These are phyloP conservation scores for Cercocebus atys DNA, from an alignment of 2,113 vertebrate genomes.

Conservation along the genomic window DNA sequence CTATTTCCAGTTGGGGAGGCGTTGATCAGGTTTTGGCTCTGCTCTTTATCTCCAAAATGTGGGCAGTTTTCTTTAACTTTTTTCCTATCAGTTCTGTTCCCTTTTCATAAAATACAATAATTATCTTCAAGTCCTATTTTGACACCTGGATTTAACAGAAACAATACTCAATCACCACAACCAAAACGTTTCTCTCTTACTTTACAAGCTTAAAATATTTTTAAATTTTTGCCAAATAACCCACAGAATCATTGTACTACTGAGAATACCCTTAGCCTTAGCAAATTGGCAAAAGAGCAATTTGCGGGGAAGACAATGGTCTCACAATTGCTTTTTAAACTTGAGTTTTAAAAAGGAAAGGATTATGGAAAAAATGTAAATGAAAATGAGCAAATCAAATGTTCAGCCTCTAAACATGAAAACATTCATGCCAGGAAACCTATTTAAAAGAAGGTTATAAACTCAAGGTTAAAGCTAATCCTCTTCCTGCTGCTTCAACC, in stretches of 20 bases:
- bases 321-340: background rate
- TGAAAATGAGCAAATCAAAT: conserved; percentile 26
- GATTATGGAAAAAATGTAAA: conserved; percentile 20
- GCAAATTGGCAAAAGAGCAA: background rate
- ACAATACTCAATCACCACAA: background rate
- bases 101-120: background rate
- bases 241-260: background rate
- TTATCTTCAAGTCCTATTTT: background rate
- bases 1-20: background rate
- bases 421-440: background rate
- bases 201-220: conserved; percentile 30
- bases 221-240: background rate
- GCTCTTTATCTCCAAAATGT: background rate
- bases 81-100: background rate
- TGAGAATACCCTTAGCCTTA: background rate
- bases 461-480: background rate
- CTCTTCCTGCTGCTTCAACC: background rate
- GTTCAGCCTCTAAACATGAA: conserved; percentile 21
- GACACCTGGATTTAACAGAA: background rate
- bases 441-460: background rate
- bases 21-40: background rate
- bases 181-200: background rate
- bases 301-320: background rate
- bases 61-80: background rate
- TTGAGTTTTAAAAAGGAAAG: background rate